Base-by-base conservation (phyloP, 2,797 vertebrate species). In the Hypotaenidia okinawae region DNA sequence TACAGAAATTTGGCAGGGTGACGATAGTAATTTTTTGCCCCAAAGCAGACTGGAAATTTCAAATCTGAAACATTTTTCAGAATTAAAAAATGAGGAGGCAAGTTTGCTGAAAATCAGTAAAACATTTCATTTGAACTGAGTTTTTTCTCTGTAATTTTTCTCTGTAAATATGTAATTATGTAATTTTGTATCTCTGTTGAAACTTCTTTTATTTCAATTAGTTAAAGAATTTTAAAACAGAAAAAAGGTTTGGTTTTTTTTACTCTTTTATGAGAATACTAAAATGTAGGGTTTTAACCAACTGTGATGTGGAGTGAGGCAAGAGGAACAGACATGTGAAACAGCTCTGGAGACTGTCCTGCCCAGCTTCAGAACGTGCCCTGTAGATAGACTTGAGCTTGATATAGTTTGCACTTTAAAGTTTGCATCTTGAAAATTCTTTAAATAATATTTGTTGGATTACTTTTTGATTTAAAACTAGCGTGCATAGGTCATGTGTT, bases 401-500 rank as follows among this genome's bases (percentile, higher is more conserved):
- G 55, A 18, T 57, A 63, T 58, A 37, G 16, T 86, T 64, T 68
- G 27, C 27, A 23, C 37, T 43, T 76, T 57, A 37, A 69, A 57
- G 47, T 28, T 70, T 28, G 16, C 7, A 28, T 74, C 39, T 74
- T 55, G 52, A 69, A 68, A 83, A 74, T n/a, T 9, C 37, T 62
- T 76, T 62, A 37, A n/a, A 67, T 67, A 18, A 6, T 73, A 69
- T 63, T 45, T 43, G 4, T 37, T 73, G 32, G 9, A 68, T 75
- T 45, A 45, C 24, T 61, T 91, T 87, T 61, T 64, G 9, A 58
- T 28, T 84, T 51, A 68, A 89, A 88, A 64, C 14, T 45, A 64
- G 30, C 0, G 0, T 32, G 39, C 37, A 54, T 3, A 54, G 23
- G 51, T 3, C 0, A 0, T 59, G 47, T 16, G 9, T 58, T 84